phyloP scores from a whole-genome alignment of 2,888 invertebrate species.

The Drosophila testacea region DNA sequence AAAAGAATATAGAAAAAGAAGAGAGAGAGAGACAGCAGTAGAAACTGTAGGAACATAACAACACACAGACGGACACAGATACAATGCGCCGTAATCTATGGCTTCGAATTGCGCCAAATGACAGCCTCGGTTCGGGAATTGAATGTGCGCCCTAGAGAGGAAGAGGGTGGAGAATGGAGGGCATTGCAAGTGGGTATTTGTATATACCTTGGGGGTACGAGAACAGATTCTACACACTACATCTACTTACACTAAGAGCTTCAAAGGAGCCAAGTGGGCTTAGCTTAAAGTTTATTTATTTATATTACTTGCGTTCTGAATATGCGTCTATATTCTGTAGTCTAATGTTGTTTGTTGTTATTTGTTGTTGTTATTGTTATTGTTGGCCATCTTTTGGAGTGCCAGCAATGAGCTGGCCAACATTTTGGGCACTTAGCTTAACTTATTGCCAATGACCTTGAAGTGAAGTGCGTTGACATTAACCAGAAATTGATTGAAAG shows the following conservation, averaged over 20 bases:
- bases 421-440: constrained; percentile 27
- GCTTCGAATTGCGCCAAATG: constrained; percentile 40
- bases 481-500: constrained; percentile 14
- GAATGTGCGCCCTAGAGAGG: constrained; percentile 6
- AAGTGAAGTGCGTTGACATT: constrained; percentile 12
- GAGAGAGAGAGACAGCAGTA: background rate
- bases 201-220: constrained; percentile 12
- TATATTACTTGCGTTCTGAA: constrained; percentile 34
- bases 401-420: constrained; percentile 6
- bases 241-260: constrained; percentile 21
- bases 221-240: constrained; percentile 5
- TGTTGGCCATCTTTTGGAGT: constrained; percentile 14
- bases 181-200: constrained; percentile 15
- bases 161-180: background rate
- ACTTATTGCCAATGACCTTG: constrained; percentile 37
- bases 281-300: constrained; percentile 61
- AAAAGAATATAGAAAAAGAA: constrained; percentile 12
- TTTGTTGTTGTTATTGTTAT: constrained; percentile 6
- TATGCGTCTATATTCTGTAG: constrained; percentile 3
- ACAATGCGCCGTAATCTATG: constrained; percentile 45
- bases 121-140: constrained; percentile 37
- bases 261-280: constrained; percentile 52
- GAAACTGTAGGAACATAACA: constrained; percentile 2
- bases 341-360: constrained; percentile 26
- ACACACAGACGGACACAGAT: constrained; percentile 25